Conservation (phyloP, 2,797 vertebrate species). For the Trachops cirrhosus region DNA sequence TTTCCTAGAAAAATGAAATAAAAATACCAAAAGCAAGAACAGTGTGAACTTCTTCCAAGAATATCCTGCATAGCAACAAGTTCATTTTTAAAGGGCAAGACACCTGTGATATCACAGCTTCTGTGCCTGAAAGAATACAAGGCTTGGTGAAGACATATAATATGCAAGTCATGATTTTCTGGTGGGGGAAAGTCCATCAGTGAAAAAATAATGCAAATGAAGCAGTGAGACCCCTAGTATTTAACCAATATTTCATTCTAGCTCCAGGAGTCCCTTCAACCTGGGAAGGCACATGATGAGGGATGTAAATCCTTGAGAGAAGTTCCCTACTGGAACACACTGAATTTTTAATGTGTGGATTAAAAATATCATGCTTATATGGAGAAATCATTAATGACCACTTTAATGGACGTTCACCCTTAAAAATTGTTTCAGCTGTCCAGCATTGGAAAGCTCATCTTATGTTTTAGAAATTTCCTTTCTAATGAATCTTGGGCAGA, state of each 20-base stretch:
- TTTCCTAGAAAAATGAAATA: constrained; percentile 33
- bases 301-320: not conserved
- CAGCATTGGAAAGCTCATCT: not conserved
- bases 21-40: not conserved
- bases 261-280: not conserved
- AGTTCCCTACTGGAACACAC: not conserved
- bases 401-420: not conserved
- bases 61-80: not conserved
- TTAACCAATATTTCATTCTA: not conserved
- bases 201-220: constrained; percentile 20
- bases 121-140: not conserved
- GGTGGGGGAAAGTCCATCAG: not conserved
- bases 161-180: constrained; percentile 1
- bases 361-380: not conserved
- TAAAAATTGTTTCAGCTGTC: not conserved
- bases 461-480: not conserved
- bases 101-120: not conserved
- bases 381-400: not conserved
- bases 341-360: constrained; percentile 24
- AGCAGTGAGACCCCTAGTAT: not conserved
- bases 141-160: not conserved
- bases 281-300: not conserved
- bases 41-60: constrained; percentile 22
- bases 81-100: constrained; percentile 22
- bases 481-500: not conserved